Evolutionary conservation across 2,888 invertebrate genomes (phyloP).

Genomic region (Chymomyza procnemis): DNA sequence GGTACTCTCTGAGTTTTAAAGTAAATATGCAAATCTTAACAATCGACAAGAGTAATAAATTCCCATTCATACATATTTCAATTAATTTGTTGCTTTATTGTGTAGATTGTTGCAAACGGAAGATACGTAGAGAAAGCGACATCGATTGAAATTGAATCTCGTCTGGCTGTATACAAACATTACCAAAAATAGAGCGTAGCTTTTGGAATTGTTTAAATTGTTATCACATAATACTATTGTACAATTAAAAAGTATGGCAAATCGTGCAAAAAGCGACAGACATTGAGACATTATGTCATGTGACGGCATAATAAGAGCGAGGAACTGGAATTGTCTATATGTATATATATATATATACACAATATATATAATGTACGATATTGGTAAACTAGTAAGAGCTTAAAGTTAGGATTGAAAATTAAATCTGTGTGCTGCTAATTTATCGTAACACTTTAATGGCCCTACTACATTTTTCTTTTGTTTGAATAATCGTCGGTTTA

Average conservation of each 20-base stretch:
- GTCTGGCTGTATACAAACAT: slow-evolving; percentile 29
- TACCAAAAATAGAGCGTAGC: slow-evolving; percentile 51
- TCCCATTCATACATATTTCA: neutral
- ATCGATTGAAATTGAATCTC: neutral
- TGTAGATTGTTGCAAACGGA: neutral
- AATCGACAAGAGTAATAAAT: neutral
- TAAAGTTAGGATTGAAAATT: slow-evolving; percentile 35
- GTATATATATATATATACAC: too few species aligned
- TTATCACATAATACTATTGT: neutral
- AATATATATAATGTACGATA: too few species aligned
- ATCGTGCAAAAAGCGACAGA: slow-evolving; percentile 26
- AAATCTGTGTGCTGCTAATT: slow-evolving; percentile 28
- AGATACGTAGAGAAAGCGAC: neutral
- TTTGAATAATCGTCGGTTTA: neutral
- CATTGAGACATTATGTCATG: slow-evolving; percentile 42
- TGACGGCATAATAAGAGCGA: slow-evolving; percentile 3
- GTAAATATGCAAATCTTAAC: neutral
- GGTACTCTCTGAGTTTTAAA: neutral
- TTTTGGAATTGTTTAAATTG: slow-evolving; percentile 1
- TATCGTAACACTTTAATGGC: slow-evolving; percentile 26
- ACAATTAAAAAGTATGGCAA: slow-evolving; percentile 43
- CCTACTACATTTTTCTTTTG: slow-evolving; percentile 12
- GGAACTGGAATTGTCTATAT: slow-evolving; percentile 39
- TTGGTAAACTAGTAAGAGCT: slow-evolving; percentile 28
- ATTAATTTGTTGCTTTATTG: neutral